These are phyloP conservation scores for Austrofundulus limnaeus DNA, from an alignment of 2,113 vertebrate species.

Conservation along the genomic window DNA sequence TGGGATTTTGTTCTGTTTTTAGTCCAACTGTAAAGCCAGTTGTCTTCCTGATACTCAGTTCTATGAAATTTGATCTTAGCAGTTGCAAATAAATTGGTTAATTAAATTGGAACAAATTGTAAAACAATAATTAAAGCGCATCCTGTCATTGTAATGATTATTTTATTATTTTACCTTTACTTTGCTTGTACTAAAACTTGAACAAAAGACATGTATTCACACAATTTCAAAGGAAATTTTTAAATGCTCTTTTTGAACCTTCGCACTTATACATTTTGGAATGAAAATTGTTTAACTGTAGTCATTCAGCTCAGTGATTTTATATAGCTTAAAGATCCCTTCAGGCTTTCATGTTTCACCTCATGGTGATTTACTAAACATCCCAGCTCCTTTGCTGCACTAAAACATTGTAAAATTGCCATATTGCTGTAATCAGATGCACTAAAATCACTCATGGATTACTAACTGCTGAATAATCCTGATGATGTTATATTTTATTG, in stretches of 20 bases:
- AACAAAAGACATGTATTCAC: background rate
- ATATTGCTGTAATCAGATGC: background rate
- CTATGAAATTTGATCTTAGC: background rate
- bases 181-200: too few species aligned
- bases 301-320: background rate
- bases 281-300: background rate
- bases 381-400: background rate
- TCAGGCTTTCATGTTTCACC: conserved; percentile 4
- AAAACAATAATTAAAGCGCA: too few species aligned
- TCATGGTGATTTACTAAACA: background rate
- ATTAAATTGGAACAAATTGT: background rate
- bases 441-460: conserved; percentile 42
- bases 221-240: background rate
- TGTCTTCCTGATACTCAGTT: background rate
- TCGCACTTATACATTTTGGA: background rate
- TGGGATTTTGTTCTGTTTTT: conserved; percentile 7
- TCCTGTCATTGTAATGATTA: background rate
- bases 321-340: conserved; percentile 15
- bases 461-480: conserved; percentile 43
- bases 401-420: conserved; percentile 11
- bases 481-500: conserved; percentile 31
- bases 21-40: background rate
- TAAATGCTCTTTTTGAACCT: background rate
- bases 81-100: background rate
- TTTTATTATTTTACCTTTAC: too few species aligned